Conservation (phyloP, 2,113 vertebrate species). For the Irena cyanogastra region DNA sequence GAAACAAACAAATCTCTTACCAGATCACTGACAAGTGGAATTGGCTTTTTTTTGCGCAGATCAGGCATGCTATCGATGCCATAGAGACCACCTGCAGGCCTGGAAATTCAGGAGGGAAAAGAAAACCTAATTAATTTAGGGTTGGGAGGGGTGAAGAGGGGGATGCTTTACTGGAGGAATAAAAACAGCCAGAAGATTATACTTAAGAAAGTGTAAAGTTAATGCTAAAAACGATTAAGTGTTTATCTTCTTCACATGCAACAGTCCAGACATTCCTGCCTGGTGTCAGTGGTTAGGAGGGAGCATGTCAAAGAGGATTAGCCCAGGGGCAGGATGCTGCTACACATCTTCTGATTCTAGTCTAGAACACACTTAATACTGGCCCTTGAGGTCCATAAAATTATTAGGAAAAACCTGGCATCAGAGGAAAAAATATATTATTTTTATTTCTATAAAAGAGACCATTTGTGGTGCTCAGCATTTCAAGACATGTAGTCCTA, state of each 20-base stretch:
- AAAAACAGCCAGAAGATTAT: neutral
- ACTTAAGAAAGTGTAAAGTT: neutral
- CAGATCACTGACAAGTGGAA: slow-evolving; percentile 96
- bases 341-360: neutral
- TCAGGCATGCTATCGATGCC: slow-evolving; percentile 99
- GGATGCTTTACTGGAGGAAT: neutral
- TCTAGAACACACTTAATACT: neutral
- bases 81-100: slow-evolving; percentile 88
- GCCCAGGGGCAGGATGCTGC: neutral
- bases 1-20: slow-evolving; percentile 75
- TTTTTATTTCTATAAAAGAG: neutral
- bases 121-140: neutral
- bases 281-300: neutral
- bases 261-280: neutral
- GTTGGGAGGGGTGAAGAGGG: neutral
- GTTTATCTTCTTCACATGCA: neutral
- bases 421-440: neutral
- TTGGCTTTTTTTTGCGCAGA: slow-evolving; percentile 92
- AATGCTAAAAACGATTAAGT: neutral
- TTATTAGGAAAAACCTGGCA: neutral
- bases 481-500: neutral
- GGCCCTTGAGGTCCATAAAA: neutral
- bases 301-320: neutral
- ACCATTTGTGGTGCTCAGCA: accelerated
- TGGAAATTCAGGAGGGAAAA: slow-evolving; percentile 43